phyloP scores from a whole-genome alignment of 30 jellyfish, hydroid and myxozoan species.

The Aurelia coerulea region DNA sequence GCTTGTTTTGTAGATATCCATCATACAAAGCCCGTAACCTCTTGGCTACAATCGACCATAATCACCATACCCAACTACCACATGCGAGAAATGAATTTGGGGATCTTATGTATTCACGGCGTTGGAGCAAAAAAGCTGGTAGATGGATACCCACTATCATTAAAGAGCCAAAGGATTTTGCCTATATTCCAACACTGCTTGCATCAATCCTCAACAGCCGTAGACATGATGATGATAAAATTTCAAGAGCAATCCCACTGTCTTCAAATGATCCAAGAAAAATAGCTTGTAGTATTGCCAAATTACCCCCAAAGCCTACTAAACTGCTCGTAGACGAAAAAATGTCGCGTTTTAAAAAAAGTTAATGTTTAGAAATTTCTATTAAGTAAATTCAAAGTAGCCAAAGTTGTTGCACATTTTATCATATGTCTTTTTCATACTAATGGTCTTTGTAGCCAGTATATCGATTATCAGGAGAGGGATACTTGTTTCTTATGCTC shows the following conservation, averaged over 20 bases:
- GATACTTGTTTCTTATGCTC: conserved; percentile 7
- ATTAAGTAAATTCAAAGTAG: too few relatives aligned
- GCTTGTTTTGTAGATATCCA: background rate
- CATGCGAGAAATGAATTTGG: conserved; percentile 1
- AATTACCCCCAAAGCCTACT: conserved; percentile 11
- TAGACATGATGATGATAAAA: background rate
- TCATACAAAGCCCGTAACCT: background rate
- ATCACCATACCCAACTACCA: background rate
- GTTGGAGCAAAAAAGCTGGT: conserved; percentile 3
- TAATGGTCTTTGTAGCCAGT: conserved; percentile 13
- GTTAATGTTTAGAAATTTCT: background rate
- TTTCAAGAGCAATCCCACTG: background rate
- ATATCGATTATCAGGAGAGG: conserved; percentile 7
- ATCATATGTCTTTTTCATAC: background rate
- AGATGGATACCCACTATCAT: background rate
- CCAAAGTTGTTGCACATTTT: too few relatives aligned
- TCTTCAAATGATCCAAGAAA: background rate
- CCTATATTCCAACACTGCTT: background rate
- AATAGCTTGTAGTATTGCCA: background rate
- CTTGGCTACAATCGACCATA: background rate
- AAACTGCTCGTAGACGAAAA: background rate
- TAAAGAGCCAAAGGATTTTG: conserved; percentile 1
- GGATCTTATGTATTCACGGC: background rate
- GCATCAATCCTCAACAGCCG: conserved; percentile 5
- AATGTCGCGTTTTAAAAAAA: background rate